Evolutionary conservation across 2,113 vertebrate genomes (phyloP).

Genomic region (Pomatorhinus ruficollis): DNA sequence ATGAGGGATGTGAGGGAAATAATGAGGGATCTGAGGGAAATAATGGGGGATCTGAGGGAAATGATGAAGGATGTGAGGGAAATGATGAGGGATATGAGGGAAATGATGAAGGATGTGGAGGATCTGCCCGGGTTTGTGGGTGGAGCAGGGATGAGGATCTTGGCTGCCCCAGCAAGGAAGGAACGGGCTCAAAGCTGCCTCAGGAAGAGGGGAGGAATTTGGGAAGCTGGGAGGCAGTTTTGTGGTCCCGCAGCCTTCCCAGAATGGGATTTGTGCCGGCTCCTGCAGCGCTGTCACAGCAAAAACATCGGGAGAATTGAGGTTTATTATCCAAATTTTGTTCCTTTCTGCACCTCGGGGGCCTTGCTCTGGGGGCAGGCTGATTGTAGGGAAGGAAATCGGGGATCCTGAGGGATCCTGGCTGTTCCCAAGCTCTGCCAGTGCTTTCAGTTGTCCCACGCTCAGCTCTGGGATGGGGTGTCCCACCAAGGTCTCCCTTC

Average conservation of each 20-base stretch:
- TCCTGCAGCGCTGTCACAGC: neutral
- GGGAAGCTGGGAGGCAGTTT: neutral
- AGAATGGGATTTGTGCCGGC: accelerated
- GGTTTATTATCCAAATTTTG: neutral
- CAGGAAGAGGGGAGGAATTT: neutral
- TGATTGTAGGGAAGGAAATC: neutral
- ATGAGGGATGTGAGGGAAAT: neutral
- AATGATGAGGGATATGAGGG: neutral
- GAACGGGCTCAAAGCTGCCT: neutral
- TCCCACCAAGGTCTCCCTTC: accelerated
- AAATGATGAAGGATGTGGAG: neutral
- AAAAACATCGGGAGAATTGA: accelerated
- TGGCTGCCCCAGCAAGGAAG: neutral
- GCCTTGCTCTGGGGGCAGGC: neutral
- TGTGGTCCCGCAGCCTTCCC: neutral
- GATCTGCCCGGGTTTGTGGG: accelerated
- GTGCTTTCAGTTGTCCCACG: neutral
- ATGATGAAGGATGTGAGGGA: neutral
- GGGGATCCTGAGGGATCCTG: neutral
- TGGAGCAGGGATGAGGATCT: neutral
- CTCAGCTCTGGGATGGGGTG: accelerated
- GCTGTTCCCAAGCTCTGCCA: neutral
- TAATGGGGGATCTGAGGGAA: neutral
- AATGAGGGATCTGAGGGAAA: neutral
- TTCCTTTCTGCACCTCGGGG: neutral